phyloP scores from a whole-genome alignment of 2,888 invertebrate genomes.

The Dryococelus australis region DNA sequence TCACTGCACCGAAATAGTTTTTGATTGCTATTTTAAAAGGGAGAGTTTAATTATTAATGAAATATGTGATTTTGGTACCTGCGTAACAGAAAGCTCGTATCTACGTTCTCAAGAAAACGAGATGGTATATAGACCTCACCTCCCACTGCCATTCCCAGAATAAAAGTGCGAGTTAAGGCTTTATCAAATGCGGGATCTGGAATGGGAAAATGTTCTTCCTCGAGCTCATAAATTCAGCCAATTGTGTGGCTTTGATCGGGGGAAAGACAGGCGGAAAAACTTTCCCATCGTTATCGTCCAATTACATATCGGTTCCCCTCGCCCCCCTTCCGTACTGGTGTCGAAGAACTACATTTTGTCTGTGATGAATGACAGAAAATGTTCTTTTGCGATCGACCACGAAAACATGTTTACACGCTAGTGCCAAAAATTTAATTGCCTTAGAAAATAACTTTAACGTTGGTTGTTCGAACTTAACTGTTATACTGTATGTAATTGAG shows the following conservation, averaged over 20 bases:
- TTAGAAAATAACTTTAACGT: neutral
- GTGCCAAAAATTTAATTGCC: constrained; percentile 9
- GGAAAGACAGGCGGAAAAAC: neutral
- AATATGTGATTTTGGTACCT: no score
- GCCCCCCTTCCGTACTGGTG: neutral
- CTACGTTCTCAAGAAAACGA: no score
- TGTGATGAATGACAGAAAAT: neutral
- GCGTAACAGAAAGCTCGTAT: no score
- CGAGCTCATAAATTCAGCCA: neutral
- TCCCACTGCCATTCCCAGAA: no score
- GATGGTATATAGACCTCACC: no score
- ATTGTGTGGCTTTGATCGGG: neutral
- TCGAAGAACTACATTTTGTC: neutral
- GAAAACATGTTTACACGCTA: neutral
- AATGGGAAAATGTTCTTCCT: neutral
- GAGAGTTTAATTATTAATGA: no score
- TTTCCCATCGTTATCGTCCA: neutral
- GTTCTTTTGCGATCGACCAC: neutral
- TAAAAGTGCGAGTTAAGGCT: neutral
- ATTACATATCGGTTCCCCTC: neutral
- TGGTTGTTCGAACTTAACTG: neutral
- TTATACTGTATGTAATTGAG: neutral
- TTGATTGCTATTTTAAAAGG: no score
- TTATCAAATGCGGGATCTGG: neutral
- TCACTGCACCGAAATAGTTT: no score